A percentile compares a stretch with the other conserved stretches of the same genome.
Conservation (phyloP, 2,113 vertebrate species). For the Silurus asotus region DNA sequence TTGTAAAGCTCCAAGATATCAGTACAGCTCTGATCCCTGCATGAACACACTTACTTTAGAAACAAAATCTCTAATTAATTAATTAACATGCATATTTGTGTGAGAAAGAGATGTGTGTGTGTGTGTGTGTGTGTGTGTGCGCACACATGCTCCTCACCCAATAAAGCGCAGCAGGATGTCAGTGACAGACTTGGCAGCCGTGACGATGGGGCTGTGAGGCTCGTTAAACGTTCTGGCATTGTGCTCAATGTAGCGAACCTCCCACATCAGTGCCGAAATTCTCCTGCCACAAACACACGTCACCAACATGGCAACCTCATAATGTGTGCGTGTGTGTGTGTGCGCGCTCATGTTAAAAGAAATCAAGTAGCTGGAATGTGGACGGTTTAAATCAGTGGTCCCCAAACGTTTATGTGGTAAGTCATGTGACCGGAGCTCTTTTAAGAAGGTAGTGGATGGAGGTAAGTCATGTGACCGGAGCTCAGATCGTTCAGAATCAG, state of each 20-base stretch:
- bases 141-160: slow-evolving; percentile 72
- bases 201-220: slow-evolving; percentile 94
- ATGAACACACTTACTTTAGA: not conserved
- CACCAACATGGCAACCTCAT: not conserved
- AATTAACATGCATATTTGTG: too few species aligned
- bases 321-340: not conserved
- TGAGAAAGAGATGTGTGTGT: not conserved
- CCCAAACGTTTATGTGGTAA: too few species aligned
- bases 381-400: not conserved
- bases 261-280: slow-evolving; percentile 98
- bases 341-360: not conserved
- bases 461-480: too few species aligned
- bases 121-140: not conserved
- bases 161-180: slow-evolving; percentile 94
- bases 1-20: slow-evolving; percentile 90
- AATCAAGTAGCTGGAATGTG: not conserved
- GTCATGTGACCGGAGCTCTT: too few species aligned
- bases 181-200: slow-evolving; percentile 92
- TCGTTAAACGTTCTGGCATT: slow-evolving; percentile 98
- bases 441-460: too few species aligned
- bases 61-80: too few species aligned
- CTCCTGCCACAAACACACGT: slow-evolving; percentile 72
- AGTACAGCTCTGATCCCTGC: slow-evolving; percentile 91
- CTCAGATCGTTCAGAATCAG: too few species aligned
- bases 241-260: slow-evolving; percentile 97